These are phyloP conservation scores for Orientallactaga sibirica DNA, from an alignment of 2,797 vertebrate genomes.

Conservation along the genomic window DNA sequence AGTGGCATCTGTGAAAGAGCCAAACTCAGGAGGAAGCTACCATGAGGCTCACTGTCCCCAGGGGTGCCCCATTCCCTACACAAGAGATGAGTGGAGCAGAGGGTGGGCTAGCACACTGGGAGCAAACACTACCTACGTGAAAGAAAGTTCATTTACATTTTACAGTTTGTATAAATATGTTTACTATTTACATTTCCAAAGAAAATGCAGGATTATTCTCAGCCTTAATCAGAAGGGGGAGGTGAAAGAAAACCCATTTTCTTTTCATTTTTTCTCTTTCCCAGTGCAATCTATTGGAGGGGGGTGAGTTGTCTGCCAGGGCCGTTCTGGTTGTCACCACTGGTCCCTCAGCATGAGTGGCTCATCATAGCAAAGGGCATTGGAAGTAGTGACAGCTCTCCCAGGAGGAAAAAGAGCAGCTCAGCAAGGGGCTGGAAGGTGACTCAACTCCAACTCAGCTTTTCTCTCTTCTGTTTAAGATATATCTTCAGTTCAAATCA, in stretches of 20 bases:
- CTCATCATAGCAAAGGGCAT: neutral
- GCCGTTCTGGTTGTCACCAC: neutral
- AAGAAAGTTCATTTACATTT: neutral
- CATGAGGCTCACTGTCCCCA: neutral
- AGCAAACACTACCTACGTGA: neutral
- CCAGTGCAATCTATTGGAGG: neutral
- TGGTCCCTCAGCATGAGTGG: neutral
- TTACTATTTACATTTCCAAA: slow-evolving; percentile 18
- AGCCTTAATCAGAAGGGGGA: slow-evolving; percentile 3
- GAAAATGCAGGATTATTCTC: neutral
- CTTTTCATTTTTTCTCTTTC: neutral
- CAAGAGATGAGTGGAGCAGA: neutral
- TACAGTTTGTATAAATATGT: slow-evolving; percentile 10
- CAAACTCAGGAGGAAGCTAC: neutral
- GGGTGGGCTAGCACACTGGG: neutral
- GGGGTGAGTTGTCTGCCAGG: neutral
- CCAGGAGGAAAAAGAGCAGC: neutral
- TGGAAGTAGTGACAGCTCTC: neutral
- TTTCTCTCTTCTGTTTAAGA: slow-evolving; percentile 67
- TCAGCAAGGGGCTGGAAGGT: neutral
- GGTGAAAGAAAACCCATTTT: neutral
- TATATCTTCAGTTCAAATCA: neutral
- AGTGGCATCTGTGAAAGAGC: neutral
- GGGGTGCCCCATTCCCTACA: neutral
- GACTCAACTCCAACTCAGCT: slow-evolving; percentile 50